Percentiles rank a stretch among this genome's conserved stretches.
phyloP scores from a whole-genome alignment of 2,113 vertebrate species.

The Aldabrachelys gigantea region DNA sequence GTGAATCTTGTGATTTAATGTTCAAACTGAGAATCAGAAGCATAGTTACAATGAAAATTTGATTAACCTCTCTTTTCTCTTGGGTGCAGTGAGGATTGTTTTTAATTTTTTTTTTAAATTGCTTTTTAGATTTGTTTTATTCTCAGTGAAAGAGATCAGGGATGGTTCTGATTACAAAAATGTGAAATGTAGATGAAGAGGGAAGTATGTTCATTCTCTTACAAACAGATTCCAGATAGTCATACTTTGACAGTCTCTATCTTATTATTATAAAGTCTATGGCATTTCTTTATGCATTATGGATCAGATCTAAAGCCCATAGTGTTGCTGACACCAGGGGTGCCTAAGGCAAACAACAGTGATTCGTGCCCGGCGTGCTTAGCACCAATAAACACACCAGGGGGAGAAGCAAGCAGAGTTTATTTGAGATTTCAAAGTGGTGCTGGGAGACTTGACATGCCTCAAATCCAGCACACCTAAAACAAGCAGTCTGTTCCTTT shows the following conservation, averaged over 20 bases:
- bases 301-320: constrained; percentile 20
- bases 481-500: too few species aligned
- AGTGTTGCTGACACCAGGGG: too few species aligned
- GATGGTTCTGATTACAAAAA: not conserved
- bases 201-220: not conserved
- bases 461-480: too few species aligned
- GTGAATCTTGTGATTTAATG: not conserved
- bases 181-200: not conserved
- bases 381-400: too few species aligned
- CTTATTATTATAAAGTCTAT: not conserved
- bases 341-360: too few species aligned
- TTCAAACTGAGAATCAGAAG: not conserved
- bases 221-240: not conserved
- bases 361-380: too few species aligned
- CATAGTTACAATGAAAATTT: not conserved
- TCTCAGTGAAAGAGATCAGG: not conserved
- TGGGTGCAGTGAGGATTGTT: not conserved
- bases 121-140: not conserved
- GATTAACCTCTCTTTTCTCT: not conserved
- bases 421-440: too few species aligned
- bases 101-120: not conserved
- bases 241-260: not conserved
- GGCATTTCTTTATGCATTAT: not conserved
- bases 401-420: too few species aligned
- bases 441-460: too few species aligned